Evolutionary conservation across 2,113 vertebrate species (phyloP), one percentile per base, ranked within the genome.

Genomic region (Pongo abelii): DNA sequence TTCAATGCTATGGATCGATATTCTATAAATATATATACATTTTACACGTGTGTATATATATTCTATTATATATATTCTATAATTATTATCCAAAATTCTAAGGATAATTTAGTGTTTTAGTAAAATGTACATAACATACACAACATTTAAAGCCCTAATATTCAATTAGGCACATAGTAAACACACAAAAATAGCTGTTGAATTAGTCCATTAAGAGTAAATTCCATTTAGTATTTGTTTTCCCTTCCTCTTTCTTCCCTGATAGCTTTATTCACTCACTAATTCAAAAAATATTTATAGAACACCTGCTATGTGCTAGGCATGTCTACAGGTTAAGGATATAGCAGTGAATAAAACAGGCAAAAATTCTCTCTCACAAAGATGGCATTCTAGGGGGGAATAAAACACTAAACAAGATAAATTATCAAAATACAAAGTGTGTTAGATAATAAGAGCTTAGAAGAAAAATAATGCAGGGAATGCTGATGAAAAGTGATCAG

Each of bases 71-170:
- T 8, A 59, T 50, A 85, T 48, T 52, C 35, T 90, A 40, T 22
- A 84, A 88, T 91, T 91, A 80, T 69, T 80, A 87, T 81, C 43
- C 13, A 72, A 91, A 93, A 43, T 25, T 8, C n/a, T 84, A 77
- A 77, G 23, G 9, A 77, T 20, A 78, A 78, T 22, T 93, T 91
- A 72, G 30, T 9, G 81, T 92, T 88, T 89, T 57, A 61, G 6
- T 92, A 80, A 91, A 93, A 52, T 69, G 70, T 50, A 46, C 18
- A 17, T 6, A 84, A 35, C 64, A 86, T 20, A 64, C 11, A 95
- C 43, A 83, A 87, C 10, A 94, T 84, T 86, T 74, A 72, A 93
- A 93, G 43, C 55, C 11, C 64, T 95, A 92, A 38, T 84, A 84
- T 87, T 79, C 25, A 93, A 95, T 20, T 80, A 64, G n/a, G 8